Conservation (phyloP, 1,140 invertebrate genomes). For the Aphelenchoides fujianensis region DNA sequence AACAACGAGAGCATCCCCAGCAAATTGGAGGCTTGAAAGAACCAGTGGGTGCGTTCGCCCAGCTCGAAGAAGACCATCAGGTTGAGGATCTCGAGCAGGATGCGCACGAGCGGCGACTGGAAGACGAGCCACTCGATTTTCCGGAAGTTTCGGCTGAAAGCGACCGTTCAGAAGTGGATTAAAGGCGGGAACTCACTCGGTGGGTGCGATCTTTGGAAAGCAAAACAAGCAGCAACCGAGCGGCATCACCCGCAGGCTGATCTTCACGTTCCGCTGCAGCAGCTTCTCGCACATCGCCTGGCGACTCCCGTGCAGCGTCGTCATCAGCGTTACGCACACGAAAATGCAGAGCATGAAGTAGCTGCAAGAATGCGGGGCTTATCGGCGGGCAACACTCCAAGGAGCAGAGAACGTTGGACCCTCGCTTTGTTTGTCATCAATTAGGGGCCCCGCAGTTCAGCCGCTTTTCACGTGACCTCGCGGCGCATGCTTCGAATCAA, state of each 20-base stretch:
- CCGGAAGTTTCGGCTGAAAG: conserved; percentile 48
- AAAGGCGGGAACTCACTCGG: conserved; percentile 37
- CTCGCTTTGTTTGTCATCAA: too few species aligned
- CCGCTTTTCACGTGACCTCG: too few species aligned
- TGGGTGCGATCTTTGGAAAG: conserved; percentile 48
- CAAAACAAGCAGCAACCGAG: conserved; percentile 48
- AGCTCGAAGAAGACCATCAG: conserved; percentile 55
- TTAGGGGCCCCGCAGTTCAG: too few species aligned
- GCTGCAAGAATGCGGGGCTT: conserved; percentile 2
- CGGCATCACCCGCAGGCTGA: conserved; percentile 38
- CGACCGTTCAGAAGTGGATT: not conserved
- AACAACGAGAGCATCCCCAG: conserved; percentile 55
- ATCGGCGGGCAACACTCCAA: not conserved
- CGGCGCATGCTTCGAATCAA: too few species aligned
- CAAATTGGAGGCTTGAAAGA: conserved; percentile 57
- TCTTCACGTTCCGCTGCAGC: conserved; percentile 21
- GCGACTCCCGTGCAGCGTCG: conserved; percentile 52
- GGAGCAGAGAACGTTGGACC: too few species aligned
- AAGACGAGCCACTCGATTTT: conserved; percentile 58
- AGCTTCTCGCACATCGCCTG: conserved; percentile 45
- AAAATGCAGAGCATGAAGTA: conserved; percentile 47
- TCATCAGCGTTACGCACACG: conserved; percentile 51
- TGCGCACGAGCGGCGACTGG: conserved; percentile 53
- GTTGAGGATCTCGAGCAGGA: conserved; percentile 51
- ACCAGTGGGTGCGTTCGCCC: conserved; percentile 30